A percentile compares a stretch with the other conserved stretches of the same genome.
These are phyloP conservation scores for Formica exsecta DNA, from an alignment of 1,140 invertebrate species.

Conservation along the genomic window DNA sequence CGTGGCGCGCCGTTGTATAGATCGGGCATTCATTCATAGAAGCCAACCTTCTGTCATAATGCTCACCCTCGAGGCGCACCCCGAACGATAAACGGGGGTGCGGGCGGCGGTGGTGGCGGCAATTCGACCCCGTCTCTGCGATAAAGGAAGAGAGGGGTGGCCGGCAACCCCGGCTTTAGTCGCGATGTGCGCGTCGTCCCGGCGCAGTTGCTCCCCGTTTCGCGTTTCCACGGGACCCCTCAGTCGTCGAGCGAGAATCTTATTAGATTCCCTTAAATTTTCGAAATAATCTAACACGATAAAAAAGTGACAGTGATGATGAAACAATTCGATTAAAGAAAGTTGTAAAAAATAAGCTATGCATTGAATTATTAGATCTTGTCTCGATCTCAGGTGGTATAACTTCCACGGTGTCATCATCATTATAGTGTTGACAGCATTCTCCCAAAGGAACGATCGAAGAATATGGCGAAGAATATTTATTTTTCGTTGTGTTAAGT, in stretches of 20 bases:
- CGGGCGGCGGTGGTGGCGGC: constrained; percentile 27
- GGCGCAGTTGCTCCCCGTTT: constrained; percentile 54
- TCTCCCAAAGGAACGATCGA: neutral
- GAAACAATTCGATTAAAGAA: neutral
- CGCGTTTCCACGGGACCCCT: constrained; percentile 31
- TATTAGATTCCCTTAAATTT: neutral
- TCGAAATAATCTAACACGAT: neutral
- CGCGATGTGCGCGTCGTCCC: constrained; percentile 65
- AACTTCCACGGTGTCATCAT: neutral
- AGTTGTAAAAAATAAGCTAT: neutral
- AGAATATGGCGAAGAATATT: neutral
- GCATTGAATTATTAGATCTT: neutral
- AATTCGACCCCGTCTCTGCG: constrained; percentile 36
- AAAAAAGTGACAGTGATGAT: neutral
- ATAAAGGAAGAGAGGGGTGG: constrained; percentile 63
- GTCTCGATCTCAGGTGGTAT: neutral
- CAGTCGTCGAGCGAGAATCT: constrained; percentile 13
- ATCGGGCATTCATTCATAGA: constrained; percentile 71
- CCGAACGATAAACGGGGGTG: constrained; percentile 45
- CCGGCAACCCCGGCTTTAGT: constrained; percentile 71
- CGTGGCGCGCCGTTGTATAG: neutral
- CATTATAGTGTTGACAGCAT: neutral
- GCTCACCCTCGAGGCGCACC: constrained; percentile 56
- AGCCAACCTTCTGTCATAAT: constrained; percentile 74
- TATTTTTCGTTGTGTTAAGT: neutral